Percentiles rank a stretch among this genome's conserved stretches.
phyloP scores from a whole-genome alignment of 2,113 vertebrate species.

The Proteles cristata region DNA sequence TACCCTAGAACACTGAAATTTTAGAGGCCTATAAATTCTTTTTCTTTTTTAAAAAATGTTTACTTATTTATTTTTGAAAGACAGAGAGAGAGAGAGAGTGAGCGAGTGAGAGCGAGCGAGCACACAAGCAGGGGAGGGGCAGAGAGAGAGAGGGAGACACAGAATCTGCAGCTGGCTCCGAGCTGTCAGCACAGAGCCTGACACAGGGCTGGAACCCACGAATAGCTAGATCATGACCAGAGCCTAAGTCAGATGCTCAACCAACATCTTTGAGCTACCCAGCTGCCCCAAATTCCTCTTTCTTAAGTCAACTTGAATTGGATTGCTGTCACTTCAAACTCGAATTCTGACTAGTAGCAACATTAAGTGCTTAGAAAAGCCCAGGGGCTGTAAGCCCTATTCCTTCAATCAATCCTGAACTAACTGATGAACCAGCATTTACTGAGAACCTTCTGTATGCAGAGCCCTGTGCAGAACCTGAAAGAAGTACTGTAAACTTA shows the following conservation, averaged over 20 bases:
- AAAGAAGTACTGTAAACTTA: background rate
- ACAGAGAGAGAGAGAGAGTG: too few species aligned
- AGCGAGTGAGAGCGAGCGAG: too few species aligned
- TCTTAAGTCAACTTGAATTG: background rate
- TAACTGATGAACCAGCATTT: background rate
- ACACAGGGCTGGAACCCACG: too few species aligned
- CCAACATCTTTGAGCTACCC: too few species aligned
- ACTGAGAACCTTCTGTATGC: background rate
- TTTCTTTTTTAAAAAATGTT: background rate
- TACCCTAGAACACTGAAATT: background rate
- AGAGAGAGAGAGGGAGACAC: too few species aligned
- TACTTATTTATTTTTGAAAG: too few species aligned
- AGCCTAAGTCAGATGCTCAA: too few species aligned
- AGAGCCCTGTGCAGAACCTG: background rate
- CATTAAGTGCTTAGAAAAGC: slow-evolving; percentile 11
- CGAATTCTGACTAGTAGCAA: background rate
- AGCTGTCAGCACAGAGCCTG: too few species aligned
- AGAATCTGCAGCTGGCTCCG: too few species aligned
- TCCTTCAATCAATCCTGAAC: background rate
- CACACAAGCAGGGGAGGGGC: too few species aligned
- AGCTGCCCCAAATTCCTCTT: background rate
- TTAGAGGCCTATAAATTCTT: background rate
- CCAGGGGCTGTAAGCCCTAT: background rate
- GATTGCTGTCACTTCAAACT: background rate
- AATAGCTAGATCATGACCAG: too few species aligned